Evolutionary conservation across 2,888 invertebrate species (phyloP).

Genomic region (Cryptops parisi): DNA sequence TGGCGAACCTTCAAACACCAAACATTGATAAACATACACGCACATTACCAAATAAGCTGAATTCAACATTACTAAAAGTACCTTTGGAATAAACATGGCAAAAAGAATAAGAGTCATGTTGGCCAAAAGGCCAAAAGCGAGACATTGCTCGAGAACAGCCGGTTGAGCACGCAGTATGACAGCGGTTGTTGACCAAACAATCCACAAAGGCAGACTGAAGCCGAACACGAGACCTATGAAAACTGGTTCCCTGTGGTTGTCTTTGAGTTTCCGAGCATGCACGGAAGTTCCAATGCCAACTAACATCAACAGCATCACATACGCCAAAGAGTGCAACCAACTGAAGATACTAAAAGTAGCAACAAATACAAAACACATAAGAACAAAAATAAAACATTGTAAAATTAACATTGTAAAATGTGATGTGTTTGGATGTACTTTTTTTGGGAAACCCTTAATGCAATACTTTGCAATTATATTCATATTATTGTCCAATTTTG

Average conservation of each 20-base stretch:
- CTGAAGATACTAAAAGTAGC: conserved; percentile 1
- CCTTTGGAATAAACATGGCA: conserved; percentile 28
- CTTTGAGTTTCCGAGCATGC: conserved; percentile 9
- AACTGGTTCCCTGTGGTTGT: conserved; percentile 15
- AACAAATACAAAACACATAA: no score
- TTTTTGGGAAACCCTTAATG: no score
- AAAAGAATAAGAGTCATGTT: conserved; percentile 13
- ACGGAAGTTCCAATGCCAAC: conserved; percentile 6
- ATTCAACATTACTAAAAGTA: conserved; percentile 24
- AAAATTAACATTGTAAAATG: no score
- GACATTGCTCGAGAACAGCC: conserved; percentile 11
- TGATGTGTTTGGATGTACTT: no score
- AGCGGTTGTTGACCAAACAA: conserved; percentile 10
- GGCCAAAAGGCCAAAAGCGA: conserved; percentile 16
- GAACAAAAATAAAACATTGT: no score
- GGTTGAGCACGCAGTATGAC: conserved; percentile 1
- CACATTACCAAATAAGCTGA: background rate
- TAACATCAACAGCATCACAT: conserved; percentile 14
- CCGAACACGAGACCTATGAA: conserved; percentile 15
- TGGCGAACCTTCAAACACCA: conserved; percentile 19
- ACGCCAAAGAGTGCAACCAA: conserved; percentile 15
- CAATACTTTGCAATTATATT: no score
- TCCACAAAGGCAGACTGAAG: conserved; percentile 16
- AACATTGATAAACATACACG: no score
- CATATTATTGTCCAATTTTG: no score